Percentiles rank a stretch among this genome's conserved stretches.
phyloP scores from a whole-genome alignment of 2,113 vertebrate species.

The Halichoerus grypus region DNA sequence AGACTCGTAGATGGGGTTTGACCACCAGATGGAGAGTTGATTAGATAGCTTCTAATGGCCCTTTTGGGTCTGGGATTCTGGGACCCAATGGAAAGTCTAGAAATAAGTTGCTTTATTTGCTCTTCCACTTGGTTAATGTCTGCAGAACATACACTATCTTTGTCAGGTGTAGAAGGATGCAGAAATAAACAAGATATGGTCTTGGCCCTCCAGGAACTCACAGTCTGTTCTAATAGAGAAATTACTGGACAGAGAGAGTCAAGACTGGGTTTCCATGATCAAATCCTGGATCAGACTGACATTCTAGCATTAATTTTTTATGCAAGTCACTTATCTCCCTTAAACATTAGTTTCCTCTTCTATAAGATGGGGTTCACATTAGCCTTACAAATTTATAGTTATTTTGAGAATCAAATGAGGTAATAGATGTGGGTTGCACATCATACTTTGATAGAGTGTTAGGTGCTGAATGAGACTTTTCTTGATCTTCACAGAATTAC shows the following conservation, averaged over 20 bases:
- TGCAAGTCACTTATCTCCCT: background rate
- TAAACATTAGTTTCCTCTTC: background rate
- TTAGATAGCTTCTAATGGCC: background rate
- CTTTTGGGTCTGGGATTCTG: background rate
- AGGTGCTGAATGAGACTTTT: background rate
- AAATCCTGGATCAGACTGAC: background rate
- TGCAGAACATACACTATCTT: background rate
- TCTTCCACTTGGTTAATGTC: background rate
- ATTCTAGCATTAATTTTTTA: background rate
- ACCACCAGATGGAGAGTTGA: background rate
- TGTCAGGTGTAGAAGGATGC: background rate
- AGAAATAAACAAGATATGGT: background rate
- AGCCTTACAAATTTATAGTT: background rate
- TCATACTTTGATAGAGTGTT: background rate
- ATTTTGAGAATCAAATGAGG: slow-evolving; percentile 27
- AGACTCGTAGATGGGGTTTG: background rate
- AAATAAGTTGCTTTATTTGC: slow-evolving; percentile 18
- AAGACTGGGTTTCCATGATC: background rate
- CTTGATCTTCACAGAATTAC: background rate
- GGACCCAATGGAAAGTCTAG: background rate
- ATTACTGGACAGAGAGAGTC: background rate
- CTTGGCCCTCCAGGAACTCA: background rate
- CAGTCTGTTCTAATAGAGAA: background rate
- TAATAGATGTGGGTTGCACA: background rate
- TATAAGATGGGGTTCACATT: background rate